Conservation (phyloP, 2,113 vertebrate species). For the Leuciscus idus region DNA sequence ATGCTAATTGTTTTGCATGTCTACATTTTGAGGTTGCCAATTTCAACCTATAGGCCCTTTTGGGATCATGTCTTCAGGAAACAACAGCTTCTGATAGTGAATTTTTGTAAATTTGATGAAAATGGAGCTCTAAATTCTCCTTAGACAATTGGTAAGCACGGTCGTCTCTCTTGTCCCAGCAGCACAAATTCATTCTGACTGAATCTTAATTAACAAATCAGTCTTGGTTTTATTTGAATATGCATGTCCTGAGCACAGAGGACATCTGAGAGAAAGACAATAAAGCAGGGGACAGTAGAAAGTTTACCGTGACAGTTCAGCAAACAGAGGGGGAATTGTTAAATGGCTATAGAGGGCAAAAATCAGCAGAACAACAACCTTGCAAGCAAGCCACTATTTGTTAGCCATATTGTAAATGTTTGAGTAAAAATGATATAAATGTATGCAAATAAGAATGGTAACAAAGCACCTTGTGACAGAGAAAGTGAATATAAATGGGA, state of each 20-base stretch:
- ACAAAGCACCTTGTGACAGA: slow-evolving; percentile 29
- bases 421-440: slow-evolving; percentile 45
- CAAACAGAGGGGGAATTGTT: slow-evolving; percentile 55
- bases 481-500: slow-evolving; percentile 13
- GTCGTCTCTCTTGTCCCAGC: slow-evolving; percentile 38
- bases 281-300: slow-evolving; percentile 25
- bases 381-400: slow-evolving; percentile 54
- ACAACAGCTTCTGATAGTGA: slow-evolving; percentile 32
- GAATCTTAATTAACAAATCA: slow-evolving; percentile 64
- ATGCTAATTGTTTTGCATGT: background rate
- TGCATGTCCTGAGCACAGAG: slow-evolving; percentile 50
- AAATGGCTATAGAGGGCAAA: slow-evolving; percentile 40
- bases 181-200: slow-evolving; percentile 57
- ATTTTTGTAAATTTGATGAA: slow-evolving; percentile 18
- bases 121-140: slow-evolving; percentile 4
- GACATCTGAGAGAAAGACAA: slow-evolving; percentile 37
- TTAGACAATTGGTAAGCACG: slow-evolving; percentile 38
- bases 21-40: background rate
- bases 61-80: slow-evolving; percentile 3
- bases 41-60: background rate
- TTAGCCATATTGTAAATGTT: slow-evolving; percentile 47
- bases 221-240: slow-evolving; percentile 56
- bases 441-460: slow-evolving; percentile 37
- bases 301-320: slow-evolving; percentile 57
- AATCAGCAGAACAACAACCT: slow-evolving; percentile 51